phyloP scores from a whole-genome alignment of 2,113 vertebrate species.

The Fulica atra region DNA sequence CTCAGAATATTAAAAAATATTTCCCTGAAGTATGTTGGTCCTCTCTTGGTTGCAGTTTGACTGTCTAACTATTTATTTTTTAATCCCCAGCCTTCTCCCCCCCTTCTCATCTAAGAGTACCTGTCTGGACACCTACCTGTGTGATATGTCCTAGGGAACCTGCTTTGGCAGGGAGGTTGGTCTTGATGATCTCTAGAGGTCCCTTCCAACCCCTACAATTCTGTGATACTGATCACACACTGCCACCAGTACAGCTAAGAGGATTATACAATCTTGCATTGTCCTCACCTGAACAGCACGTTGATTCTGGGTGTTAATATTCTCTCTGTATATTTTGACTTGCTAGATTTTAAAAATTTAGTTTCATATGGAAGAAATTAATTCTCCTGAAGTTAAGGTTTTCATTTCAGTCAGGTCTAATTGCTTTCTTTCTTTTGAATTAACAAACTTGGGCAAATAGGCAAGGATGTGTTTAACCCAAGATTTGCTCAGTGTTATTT shows the following conservation, averaged over 20 bases:
- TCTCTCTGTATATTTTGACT: neutral
- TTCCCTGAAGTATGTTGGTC: neutral
- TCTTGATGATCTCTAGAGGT: too few relatives aligned
- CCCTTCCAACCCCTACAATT: too few relatives aligned
- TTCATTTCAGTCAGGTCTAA: neutral
- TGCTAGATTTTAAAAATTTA: neutral
- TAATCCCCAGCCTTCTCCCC: too few relatives aligned
- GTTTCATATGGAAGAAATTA: neutral
- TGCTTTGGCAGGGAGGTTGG: too few relatives aligned
- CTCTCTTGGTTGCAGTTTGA: neutral
- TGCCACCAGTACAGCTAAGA: fast-evolving
- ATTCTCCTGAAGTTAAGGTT: neutral
- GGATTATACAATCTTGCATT: neutral
- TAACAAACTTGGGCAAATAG: neutral
- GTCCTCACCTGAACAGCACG: neutral
- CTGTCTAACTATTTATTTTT: neutral
- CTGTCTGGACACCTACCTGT: too few relatives aligned
- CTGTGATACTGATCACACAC: neutral
- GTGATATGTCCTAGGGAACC: too few relatives aligned
- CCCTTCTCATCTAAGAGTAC: too few relatives aligned
- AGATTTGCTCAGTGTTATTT: neutral
- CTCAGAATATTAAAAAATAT: neutral
- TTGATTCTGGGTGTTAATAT: neutral
- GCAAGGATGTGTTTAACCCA: neutral
- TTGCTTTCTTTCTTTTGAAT: neutral